These are phyloP conservation scores for Stegodyphus dumicola DNA, from an alignment of 1,140 invertebrate genomes.

Conservation along the genomic window DNA sequence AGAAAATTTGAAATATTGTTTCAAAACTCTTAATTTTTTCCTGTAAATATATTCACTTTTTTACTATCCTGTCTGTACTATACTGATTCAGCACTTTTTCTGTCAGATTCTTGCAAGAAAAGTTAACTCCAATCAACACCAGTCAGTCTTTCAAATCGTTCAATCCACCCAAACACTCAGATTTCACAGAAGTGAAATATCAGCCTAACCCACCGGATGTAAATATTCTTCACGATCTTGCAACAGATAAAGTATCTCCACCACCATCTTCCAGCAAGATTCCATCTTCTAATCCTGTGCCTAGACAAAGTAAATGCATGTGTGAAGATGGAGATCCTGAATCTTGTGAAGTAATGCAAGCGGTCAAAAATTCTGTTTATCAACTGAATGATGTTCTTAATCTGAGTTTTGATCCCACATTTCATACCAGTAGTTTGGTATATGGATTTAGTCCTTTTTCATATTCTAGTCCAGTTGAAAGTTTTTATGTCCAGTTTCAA, in stretches of 20 bases:
- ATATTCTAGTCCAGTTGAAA: slow-evolving; percentile 26
- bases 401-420: slow-evolving; percentile 17
- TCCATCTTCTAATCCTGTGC: background rate
- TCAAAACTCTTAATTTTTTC: too few species aligned
- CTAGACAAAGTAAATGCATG: slow-evolving; percentile 20
- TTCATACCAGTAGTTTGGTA: slow-evolving; percentile 15
- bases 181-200: background rate
- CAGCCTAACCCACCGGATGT: background rate
- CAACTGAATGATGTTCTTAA: slow-evolving; percentile 39
- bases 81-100: too few species aligned
- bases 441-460: background rate
- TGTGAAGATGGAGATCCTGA: slow-evolving; percentile 28
- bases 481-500: slow-evolving; percentile 38
- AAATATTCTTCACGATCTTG: background rate
- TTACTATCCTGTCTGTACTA: too few species aligned
- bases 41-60: too few species aligned
- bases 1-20: too few species aligned
- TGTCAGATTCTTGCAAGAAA: background rate
- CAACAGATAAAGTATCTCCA: background rate
- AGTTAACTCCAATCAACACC: background rate
- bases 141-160: background rate
- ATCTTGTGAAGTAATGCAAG: slow-evolving; percentile 31
- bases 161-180: background rate
- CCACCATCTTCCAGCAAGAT: background rate
- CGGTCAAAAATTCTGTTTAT: slow-evolving; percentile 47